These are phyloP conservation scores for Toxotes jaculatrix DNA, from an alignment of 2,113 vertebrate genomes.

Conservation along the genomic window DNA sequence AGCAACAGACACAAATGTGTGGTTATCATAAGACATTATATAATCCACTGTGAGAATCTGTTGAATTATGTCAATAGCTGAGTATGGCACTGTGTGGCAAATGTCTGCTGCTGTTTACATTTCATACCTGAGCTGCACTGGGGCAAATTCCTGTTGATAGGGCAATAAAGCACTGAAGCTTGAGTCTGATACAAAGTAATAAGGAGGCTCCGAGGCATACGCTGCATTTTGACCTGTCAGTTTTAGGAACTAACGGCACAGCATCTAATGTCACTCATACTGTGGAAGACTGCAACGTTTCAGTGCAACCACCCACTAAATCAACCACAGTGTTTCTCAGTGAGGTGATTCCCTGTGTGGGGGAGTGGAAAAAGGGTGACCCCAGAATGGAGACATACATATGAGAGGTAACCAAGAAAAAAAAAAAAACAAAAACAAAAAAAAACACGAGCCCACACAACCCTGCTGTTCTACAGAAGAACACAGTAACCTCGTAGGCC, in stretches of 20 bases:
- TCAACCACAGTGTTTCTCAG: constrained; percentile 51
- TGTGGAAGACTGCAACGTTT: constrained; percentile 39
- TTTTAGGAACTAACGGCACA: constrained; percentile 40
- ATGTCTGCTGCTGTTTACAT: constrained; percentile 31
- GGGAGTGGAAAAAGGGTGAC: constrained; percentile 75
- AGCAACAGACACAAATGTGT: background rate
- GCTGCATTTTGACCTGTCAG: constrained; percentile 54
- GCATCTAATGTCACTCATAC: constrained; percentile 49
- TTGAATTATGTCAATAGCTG: background rate
- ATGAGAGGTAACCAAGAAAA: constrained; percentile 9
- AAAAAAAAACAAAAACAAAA: background rate
- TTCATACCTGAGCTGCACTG: constrained; percentile 28
- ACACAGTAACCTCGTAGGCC: constrained; percentile 56
- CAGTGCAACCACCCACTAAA: constrained; percentile 51
- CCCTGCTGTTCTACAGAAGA: constrained; percentile 42
- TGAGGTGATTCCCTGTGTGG: constrained; percentile 76
- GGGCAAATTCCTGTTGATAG: constrained; percentile 29
- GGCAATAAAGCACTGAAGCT: constrained; percentile 45
- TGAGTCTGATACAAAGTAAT: constrained; percentile 38
- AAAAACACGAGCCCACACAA: constrained; percentile 55
- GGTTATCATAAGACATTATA: background rate
- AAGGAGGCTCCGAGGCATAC: constrained; percentile 33
- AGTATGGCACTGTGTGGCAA: background rate
- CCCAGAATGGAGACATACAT: constrained; percentile 70
- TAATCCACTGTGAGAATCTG: constrained; percentile 1